Evolutionary conservation across 2,113 vertebrate species (phyloP).

Genomic region (Microcebus jonahi): DNA sequence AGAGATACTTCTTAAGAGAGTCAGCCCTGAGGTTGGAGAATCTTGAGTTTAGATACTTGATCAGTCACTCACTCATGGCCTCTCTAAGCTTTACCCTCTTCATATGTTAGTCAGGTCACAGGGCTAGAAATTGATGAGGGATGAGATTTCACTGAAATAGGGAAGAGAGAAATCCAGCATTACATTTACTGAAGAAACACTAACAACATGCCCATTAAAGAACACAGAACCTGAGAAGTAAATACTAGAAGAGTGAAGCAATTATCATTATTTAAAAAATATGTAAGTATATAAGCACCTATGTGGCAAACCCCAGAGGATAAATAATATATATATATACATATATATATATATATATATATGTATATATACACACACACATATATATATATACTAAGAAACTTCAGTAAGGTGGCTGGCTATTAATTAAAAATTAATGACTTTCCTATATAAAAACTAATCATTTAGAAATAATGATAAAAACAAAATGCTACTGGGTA

Average conservation of each 20-base stretch:
- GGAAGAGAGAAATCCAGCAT: not conserved
- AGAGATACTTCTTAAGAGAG: not conserved
- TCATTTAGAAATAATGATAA: not conserved
- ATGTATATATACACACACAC: not conserved
- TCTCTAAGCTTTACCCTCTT: not conserved
- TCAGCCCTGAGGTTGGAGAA: not conserved
- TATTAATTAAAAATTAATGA: not conserved
- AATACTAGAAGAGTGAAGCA: not conserved
- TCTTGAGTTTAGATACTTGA: not conserved
- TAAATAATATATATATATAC: not conserved
- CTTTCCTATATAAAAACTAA: not conserved
- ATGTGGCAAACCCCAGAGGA: not conserved
- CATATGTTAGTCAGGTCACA: not conserved
- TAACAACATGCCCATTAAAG: not conserved
- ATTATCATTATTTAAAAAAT: not conserved
- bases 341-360: not conserved
- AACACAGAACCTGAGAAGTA: not conserved
- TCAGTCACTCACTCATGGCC: not conserved
- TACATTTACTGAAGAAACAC: not conserved
- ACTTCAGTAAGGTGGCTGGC: not conserved
- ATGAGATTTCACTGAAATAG: not conserved
- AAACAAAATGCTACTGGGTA: not conserved
- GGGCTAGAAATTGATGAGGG: not conserved
- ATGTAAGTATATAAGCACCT: not conserved
- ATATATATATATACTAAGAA: not conserved